Evolutionary conservation across 2,797 vertebrate genomes (phyloP).

Genomic region (Apodemus agrarius): DNA sequence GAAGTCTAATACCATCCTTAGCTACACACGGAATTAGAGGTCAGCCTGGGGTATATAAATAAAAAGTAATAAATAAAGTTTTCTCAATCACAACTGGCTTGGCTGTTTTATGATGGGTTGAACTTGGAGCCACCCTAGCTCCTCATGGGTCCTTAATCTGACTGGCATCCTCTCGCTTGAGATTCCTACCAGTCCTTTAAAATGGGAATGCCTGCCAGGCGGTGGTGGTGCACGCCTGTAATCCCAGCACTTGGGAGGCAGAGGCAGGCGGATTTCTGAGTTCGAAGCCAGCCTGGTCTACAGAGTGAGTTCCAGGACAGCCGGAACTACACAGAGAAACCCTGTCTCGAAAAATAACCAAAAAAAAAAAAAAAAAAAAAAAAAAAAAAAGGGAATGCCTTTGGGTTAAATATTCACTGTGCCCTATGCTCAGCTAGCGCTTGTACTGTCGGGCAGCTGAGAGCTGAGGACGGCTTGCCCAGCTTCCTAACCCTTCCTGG

Average conservation of each 20-base stretch:
- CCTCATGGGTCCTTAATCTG: not conserved
- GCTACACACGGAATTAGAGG: not conserved
- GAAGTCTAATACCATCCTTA: not conserved
- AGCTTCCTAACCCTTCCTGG: not conserved
- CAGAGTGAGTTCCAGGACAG: too few species aligned
- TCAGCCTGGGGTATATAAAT: not conserved
- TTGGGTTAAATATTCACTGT: not conserved
- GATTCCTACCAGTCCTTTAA: not conserved
- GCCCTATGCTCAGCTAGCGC: accelerated
- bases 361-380: too few species aligned
- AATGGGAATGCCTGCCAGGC: not conserved
- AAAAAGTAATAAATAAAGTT: not conserved
- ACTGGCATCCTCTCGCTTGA: not conserved
- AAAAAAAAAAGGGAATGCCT: too few species aligned
- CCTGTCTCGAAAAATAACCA: too few species aligned
- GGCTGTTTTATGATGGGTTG: not conserved
- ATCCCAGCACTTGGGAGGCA: too few species aligned
- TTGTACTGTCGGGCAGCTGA: accelerated
- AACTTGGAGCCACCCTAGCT: not conserved
- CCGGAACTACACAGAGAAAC: too few species aligned
- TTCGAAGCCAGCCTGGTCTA: too few species aligned
- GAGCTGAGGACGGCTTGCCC: not conserved
- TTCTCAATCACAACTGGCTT: not conserved
- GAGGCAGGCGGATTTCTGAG: too few species aligned
- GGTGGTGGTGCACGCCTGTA: too few species aligned